A percentile compares a stretch with the other conserved stretches of the same genome.
Conservation (phyloP, 2,888 invertebrate species). For the Sinohyriopsis cumingii region DNA sequence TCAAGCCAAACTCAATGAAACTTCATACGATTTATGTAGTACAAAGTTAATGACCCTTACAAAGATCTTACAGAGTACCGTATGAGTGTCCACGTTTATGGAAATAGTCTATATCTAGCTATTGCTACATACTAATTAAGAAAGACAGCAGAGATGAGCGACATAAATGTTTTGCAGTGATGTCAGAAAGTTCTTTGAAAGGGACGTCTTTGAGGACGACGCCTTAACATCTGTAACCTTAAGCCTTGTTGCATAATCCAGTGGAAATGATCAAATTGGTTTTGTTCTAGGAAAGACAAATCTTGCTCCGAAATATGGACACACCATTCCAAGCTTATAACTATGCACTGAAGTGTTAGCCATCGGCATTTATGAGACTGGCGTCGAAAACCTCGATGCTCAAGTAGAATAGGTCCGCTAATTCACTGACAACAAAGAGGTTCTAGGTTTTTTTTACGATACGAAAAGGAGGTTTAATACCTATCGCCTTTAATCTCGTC, state of each 20-base stretch:
- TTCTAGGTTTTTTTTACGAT: too few relatives aligned
- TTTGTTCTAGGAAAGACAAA: too few relatives aligned
- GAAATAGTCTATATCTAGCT: conserved; percentile 36
- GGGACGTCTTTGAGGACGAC: conserved; percentile 43
- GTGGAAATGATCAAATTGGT: too few relatives aligned
- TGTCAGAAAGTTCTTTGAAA: conserved; percentile 24
- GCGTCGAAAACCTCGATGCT: too few relatives aligned
- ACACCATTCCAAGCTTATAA: too few relatives aligned
- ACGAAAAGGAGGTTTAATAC: too few relatives aligned
- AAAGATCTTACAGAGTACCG: conserved; percentile 33
- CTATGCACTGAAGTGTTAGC: too few relatives aligned
- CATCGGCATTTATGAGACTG: too few relatives aligned
- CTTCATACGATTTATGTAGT: conserved; percentile 38
- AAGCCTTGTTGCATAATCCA: conserved; percentile 4
- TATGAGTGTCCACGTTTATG: conserved; percentile 42
- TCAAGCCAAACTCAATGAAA: conserved; percentile 28
- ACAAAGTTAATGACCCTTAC: conserved; percentile 23
- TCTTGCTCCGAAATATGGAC: too few relatives aligned
- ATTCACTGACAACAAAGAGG: too few relatives aligned
- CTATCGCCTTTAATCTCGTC: too few relatives aligned
- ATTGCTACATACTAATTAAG: conserved; percentile 34
- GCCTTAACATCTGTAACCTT: conserved; percentile 23
- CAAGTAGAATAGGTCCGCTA: too few relatives aligned
- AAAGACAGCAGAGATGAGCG: conserved; percentile 11
- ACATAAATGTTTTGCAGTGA: conserved; percentile 12